Conservation (phyloP, 2,888 invertebrate species). For the Pristionchus maxplancki region DNA sequence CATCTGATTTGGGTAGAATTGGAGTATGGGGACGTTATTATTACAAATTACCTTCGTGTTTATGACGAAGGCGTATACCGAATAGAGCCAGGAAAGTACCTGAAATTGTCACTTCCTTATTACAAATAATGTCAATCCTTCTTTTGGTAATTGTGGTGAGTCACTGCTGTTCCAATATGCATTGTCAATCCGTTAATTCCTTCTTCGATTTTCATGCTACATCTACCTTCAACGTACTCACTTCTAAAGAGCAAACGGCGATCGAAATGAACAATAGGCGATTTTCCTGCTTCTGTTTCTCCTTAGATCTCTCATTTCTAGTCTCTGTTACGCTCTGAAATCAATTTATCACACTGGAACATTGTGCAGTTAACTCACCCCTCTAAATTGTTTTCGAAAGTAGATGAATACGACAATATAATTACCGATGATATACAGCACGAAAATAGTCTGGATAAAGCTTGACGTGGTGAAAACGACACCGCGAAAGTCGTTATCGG, state of each 20-base stretch:
- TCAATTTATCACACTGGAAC: not conserved
- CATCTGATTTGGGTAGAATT: not conserved
- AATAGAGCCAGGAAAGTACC: slow-evolving; percentile 22
- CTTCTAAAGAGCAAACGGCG: slow-evolving; percentile 42
- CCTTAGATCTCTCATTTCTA: not conserved
- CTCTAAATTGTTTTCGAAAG: slow-evolving; percentile 20
- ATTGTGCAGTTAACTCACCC: not conserved
- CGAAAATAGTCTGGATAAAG: slow-evolving; percentile 5
- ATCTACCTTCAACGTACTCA: no score
- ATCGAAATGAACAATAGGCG: slow-evolving; percentile 34
- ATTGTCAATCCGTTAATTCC: no score
- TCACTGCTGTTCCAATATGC: no score
- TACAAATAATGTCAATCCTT: no score
- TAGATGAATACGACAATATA: slow-evolving; percentile 5
- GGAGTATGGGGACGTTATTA: not conserved
- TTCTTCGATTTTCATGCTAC: no score
- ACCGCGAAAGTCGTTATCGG: slow-evolving; percentile 18
- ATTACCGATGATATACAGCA: slow-evolving; percentile 6
- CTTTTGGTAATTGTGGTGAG: no score
- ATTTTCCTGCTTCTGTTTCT: slow-evolving; percentile 37
- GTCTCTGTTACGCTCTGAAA: not conserved
- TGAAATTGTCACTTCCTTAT: no score
- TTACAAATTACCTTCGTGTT: slow-evolving; percentile 45
- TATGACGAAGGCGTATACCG: slow-evolving; percentile 31
- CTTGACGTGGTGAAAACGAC: not conserved